A percentile compares a stretch with the other conserved stretches of the same genome.
phyloP scores from a whole-genome alignment of 2,113 vertebrate species.

The Spheniscus mendiculus region DNA sequence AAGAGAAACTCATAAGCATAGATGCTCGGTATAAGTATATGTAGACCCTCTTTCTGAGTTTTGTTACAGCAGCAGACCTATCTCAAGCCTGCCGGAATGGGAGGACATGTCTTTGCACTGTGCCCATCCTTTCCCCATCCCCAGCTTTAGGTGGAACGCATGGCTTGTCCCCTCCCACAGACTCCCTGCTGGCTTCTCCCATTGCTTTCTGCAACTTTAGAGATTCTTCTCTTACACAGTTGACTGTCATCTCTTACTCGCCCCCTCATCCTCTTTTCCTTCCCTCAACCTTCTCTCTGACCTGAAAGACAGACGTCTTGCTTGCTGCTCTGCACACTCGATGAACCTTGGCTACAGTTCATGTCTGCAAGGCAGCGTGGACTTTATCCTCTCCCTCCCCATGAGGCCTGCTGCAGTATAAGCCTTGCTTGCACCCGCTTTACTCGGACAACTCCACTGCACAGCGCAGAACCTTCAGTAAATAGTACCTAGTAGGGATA shows the following conservation, averaged over 20 bases:
- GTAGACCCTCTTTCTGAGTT: background rate
- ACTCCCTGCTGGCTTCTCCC: background rate
- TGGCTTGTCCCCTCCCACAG: background rate
- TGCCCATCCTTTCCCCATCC: background rate
- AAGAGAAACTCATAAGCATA: background rate
- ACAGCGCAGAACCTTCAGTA: background rate
- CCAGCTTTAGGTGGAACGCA: background rate
- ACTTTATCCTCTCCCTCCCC: background rate
- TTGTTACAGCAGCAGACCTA: background rate
- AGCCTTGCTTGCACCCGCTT: background rate
- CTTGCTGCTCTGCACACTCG: background rate
- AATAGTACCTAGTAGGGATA: background rate
- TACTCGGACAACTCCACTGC: background rate
- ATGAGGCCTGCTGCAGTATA: background rate
- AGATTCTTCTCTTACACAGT: background rate
- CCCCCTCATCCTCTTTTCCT: background rate
- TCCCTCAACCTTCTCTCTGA: background rate
- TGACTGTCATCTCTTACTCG: background rate
- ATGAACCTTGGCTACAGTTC: background rate
- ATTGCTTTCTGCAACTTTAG: background rate
- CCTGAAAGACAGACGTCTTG: rapidly evolving
- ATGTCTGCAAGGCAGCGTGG: background rate
- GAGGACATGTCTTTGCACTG: rapidly evolving
- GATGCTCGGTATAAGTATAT: rapidly evolving
- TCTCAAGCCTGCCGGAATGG: background rate